Percentiles rank a stretch among this genome's conserved stretches.
Conservation (phyloP, 2,113 vertebrate genomes). For the Syrrhaptes paradoxus region DNA sequence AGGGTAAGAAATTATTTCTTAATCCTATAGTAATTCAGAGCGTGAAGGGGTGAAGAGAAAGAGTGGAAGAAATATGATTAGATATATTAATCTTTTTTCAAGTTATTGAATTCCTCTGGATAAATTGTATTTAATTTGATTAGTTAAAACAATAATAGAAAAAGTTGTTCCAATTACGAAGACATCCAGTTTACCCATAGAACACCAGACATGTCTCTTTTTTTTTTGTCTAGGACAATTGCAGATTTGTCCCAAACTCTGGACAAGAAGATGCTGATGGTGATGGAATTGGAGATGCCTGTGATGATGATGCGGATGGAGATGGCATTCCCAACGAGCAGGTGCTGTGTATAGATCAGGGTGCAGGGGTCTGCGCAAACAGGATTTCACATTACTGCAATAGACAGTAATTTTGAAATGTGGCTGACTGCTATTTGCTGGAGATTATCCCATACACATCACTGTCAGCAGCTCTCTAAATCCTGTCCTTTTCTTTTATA, state of each 20-base stretch:
- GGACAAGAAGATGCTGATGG: conserved; percentile 95
- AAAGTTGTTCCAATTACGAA: neutral
- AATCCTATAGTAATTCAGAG: neutral
- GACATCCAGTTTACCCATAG: neutral
- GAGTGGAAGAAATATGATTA: neutral
- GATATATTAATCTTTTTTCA: neutral
- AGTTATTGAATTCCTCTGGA: neutral
- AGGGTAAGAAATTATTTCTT: conserved; percentile 78
- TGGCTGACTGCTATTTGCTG: neutral
- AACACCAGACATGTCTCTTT: neutral
- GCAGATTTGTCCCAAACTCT: conserved; percentile 92
- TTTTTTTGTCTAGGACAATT: conserved; percentile 87
- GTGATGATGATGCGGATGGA: conserved; percentile 92
- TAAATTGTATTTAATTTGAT: neutral
- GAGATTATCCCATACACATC: neutral
- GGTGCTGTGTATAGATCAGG: conserved; percentile 57
- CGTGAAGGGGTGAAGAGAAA: neutral
- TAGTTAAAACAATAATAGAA: neutral
- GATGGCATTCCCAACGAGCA: conserved; percentile 90
- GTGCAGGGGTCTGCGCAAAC: neutral
- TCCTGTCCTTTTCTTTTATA: neutral
- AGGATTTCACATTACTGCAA: neutral
- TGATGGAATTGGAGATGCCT: conserved; percentile 89
- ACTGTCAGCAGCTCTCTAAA: neutral
- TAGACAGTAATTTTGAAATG: neutral